Evolutionary conservation across 2,888 invertebrate species (phyloP).

Genomic region (Lithosia quadra): DNA sequence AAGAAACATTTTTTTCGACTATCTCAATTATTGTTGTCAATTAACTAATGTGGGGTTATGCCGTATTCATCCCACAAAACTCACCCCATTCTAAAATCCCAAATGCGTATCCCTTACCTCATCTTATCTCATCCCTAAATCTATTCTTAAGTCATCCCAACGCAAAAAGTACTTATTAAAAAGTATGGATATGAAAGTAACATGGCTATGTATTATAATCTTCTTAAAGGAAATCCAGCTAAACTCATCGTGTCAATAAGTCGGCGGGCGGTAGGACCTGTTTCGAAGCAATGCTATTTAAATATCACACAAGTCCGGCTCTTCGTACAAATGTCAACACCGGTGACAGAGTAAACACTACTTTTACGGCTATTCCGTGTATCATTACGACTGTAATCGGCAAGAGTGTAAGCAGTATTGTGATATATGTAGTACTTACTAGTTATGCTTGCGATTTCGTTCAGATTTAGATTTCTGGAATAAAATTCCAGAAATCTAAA

Average conservation of each 20-base stretch:
- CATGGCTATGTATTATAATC: conserved; percentile 15
- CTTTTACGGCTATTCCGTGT: conserved; percentile 16
- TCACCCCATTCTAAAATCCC: too few species aligned
- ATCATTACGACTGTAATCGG: conserved; percentile 1
- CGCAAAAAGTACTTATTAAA: too few species aligned
- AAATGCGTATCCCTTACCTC: too few species aligned
- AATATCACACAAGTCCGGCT: conserved; percentile 43
- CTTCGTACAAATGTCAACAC: conserved; percentile 46
- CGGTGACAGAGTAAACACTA: conserved; percentile 35
- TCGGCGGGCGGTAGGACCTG: conserved; percentile 38
- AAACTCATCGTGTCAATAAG: conserved; percentile 35
- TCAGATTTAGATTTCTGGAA: too few species aligned
- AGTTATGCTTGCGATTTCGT: too few species aligned
- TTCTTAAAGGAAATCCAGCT: conserved; percentile 31
- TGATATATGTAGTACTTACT: background rate
- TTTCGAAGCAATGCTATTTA: conserved; percentile 48
- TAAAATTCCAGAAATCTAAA: too few species aligned
- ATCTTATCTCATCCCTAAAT: too few species aligned
- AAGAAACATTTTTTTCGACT: background rate
- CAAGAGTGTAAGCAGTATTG: background rate
- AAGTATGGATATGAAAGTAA: background rate
- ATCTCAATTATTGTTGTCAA: background rate
- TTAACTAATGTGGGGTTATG: too few species aligned
- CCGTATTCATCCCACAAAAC: too few species aligned
- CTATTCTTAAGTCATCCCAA: too few species aligned